Percentiles rank a stretch among this genome's conserved stretches.
Evolutionary conservation across 2,113 vertebrate species (phyloP).

Genomic region (Pitta sordida): DNA sequence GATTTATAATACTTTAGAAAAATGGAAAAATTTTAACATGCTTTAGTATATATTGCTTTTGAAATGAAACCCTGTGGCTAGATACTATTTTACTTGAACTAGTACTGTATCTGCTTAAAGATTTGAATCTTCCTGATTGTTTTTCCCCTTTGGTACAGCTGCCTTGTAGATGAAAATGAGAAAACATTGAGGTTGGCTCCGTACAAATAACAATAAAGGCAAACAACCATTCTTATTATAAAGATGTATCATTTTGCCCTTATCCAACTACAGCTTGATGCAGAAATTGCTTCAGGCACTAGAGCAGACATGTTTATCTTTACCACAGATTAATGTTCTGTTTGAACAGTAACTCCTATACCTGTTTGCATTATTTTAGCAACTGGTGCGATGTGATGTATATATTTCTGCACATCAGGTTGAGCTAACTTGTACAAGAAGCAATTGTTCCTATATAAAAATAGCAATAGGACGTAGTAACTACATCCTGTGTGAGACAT

Average conservation of each 20-base stretch:
- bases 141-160: conserved; percentile 10
- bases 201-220: conserved; percentile 37
- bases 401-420: not conserved
- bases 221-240: conserved; percentile 34
- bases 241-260: conserved; percentile 39
- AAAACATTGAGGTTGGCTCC: not conserved
- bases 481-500: not conserved
- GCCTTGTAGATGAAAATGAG: conserved; percentile 33
- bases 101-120: not conserved
- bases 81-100: not conserved
- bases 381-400: not conserved
- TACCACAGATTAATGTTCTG: conserved; percentile 2
- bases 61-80: conserved; percentile 4
- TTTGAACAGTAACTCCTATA: not conserved
- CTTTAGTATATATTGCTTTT: conserved; percentile 9
- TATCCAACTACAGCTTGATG: not conserved
- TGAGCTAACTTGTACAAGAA: not conserved
- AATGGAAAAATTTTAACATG: not conserved
- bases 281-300: conserved; percentile 25
- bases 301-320: conserved; percentile 26
- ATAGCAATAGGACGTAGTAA: not conserved
- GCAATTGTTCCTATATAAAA: not conserved
- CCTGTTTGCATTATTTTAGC: not conserved
- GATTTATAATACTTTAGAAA: not conserved
- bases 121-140: conserved; percentile 36